These are phyloP conservation scores for Nesospiza acunhae DNA, from an alignment of 2,113 vertebrate species.

Conservation along the genomic window DNA sequence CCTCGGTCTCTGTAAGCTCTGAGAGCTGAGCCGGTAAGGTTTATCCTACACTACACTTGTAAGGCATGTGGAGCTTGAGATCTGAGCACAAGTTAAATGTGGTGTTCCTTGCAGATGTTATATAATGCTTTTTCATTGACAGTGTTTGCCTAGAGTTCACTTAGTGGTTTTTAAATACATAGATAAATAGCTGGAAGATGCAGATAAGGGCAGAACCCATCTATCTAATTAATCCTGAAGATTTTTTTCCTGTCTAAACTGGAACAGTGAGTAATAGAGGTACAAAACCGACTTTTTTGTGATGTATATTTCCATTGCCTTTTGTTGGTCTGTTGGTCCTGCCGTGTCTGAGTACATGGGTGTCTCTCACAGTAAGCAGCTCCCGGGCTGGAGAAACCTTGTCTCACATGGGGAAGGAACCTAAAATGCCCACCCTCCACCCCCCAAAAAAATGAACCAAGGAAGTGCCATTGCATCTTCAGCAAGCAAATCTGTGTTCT, in stretches of 20 bases:
- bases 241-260: neutral
- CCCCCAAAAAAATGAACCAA: fast-evolving
- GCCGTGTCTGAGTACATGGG: fast-evolving
- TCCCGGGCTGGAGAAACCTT: neutral
- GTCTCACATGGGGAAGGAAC: fast-evolving
- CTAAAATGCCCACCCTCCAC: neutral
- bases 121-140: neutral
- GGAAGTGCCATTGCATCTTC: neutral
- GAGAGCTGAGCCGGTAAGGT: neutral
- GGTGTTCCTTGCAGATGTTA: neutral
- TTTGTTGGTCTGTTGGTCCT: neutral
- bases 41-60: neutral
- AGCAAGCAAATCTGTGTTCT: neutral
- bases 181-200: neutral
- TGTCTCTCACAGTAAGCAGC: neutral
- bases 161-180: neutral
- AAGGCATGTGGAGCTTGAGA: neutral
- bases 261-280: neutral
- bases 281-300: fast-evolving
- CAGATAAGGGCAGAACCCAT: neutral
- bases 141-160: neutral
- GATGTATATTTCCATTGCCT: fast-evolving
- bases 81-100: no score
- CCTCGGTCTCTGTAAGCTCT: neutral
- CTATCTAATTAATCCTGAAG: neutral